Percentiles rank a stretch among this genome's conserved stretches.
phyloP scores from a whole-genome alignment of 2,797 vertebrate species.

The Manis crassicaudata region DNA sequence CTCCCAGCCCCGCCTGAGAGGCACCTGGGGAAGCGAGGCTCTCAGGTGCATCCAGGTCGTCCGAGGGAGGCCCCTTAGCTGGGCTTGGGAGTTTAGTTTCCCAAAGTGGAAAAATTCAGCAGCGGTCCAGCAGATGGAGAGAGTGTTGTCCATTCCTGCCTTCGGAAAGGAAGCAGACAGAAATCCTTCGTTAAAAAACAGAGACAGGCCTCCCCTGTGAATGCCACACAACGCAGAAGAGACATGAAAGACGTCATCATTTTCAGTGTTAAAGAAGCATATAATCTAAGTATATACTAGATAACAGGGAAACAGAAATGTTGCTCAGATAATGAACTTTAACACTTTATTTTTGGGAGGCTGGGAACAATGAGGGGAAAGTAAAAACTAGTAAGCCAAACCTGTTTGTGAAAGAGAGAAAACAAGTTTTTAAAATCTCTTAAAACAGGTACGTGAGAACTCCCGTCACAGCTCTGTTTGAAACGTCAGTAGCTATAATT shows the following conservation, averaged over 20 bases:
- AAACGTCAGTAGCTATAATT: neutral
- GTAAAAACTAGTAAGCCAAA: neutral
- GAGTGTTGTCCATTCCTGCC: neutral
- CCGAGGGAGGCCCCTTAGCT: neutral
- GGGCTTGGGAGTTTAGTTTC: neutral
- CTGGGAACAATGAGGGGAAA: neutral
- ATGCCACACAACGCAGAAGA: neutral
- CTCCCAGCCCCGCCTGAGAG: neutral
- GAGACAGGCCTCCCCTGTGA: neutral
- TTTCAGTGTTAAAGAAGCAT: slow-evolving; percentile 36
- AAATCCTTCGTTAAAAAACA: neutral
- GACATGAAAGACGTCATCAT: neutral
- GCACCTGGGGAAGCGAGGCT: neutral
- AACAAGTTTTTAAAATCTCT: neutral
- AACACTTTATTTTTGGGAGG: neutral
- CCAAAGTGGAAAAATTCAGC: neutral
- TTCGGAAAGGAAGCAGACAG: slow-evolving; percentile 1
- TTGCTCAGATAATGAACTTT: slow-evolving; percentile 11
- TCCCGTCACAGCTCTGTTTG: neutral
- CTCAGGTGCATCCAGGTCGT: neutral
- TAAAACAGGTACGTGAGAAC: neutral
- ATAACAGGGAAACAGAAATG: slow-evolving; percentile 23
- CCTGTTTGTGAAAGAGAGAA: slow-evolving; percentile 8
- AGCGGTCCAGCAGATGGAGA: neutral
- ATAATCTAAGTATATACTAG: neutral